Percentiles rank a stretch among this genome's conserved stretches.
These are phyloP conservation scores for Brachirus orientalis DNA, from an alignment of 2,113 vertebrate genomes.

Conservation along the genomic window DNA sequence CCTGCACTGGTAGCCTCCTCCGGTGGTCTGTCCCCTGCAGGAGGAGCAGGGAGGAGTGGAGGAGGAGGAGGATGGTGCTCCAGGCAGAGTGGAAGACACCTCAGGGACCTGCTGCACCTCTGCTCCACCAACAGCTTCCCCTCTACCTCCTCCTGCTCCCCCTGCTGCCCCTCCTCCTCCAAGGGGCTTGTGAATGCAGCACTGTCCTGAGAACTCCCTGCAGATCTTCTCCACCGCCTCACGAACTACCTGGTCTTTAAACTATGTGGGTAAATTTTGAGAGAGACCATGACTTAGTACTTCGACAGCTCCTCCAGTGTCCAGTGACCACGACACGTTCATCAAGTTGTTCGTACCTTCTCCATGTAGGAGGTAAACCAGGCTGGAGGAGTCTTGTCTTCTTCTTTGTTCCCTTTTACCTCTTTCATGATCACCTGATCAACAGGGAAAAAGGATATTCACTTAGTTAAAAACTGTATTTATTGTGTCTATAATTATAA, in stretches of 20 bases:
- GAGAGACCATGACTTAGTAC: neutral
- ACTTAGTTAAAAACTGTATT: no score
- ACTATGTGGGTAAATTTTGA: slow-evolving; percentile 73
- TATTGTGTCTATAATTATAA: no score
- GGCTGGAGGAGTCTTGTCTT: slow-evolving; percentile 89
- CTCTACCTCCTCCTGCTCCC: slow-evolving; percentile 44
- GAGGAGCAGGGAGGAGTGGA: slow-evolving; percentile 87
- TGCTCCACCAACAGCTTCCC: slow-evolving; percentile 43
- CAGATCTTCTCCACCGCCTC: slow-evolving; percentile 96
- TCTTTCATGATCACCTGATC: slow-evolving; percentile 79
- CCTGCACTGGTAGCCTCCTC: slow-evolving; percentile 97
- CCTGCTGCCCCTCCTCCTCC: slow-evolving; percentile 49
- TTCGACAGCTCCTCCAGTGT: neutral
- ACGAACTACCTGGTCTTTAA: slow-evolving; percentile 94
- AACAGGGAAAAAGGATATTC: neutral
- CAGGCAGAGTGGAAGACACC: slow-evolving; percentile 69
- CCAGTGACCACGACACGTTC: neutral
- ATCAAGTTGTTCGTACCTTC: slow-evolving; percentile 76
- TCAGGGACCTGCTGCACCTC: slow-evolving; percentile 72
- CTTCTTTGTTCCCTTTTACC: slow-evolving; percentile 77
- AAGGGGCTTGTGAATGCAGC: slow-evolving; percentile 82
- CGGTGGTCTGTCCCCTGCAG: slow-evolving; percentile 88
- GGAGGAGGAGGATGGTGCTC: slow-evolving; percentile 76
- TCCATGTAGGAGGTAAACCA: slow-evolving; percentile 97
- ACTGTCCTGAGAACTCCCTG: slow-evolving; percentile 90